Conservation (phyloP, 2,797 vertebrate species). For the Pseudotriccus pelzelni region DNA sequence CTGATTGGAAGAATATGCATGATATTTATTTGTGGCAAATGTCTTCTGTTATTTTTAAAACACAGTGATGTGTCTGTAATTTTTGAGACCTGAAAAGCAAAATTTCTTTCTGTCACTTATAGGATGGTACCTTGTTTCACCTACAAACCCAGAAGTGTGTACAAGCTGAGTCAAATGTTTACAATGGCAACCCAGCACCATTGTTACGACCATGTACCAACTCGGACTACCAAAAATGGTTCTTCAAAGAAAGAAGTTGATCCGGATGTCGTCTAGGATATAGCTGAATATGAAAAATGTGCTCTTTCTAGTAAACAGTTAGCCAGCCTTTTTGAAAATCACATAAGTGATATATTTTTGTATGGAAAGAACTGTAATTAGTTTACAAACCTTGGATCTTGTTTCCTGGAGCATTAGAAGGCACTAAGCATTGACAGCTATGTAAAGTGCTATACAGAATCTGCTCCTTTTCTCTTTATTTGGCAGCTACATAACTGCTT, state of each 20-base stretch:
- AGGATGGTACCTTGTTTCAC: slow-evolving; percentile 90
- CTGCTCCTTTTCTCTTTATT: slow-evolving; percentile 10
- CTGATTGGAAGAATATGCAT: background rate
- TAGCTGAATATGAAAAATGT: background rate
- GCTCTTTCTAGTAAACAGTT: background rate
- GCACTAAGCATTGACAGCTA: slow-evolving; percentile 23
- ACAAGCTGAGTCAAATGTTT: slow-evolving; percentile 77
- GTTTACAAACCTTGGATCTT: slow-evolving; percentile 17
- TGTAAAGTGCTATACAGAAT: background rate
- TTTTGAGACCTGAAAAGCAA: background rate
- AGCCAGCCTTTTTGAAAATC: slow-evolving; percentile 20
- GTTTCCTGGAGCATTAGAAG: slow-evolving; percentile 28
- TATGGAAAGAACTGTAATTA: slow-evolving; percentile 35
- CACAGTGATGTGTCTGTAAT: background rate
- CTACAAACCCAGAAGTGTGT: slow-evolving; percentile 86
- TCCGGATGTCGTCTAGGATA: background rate
- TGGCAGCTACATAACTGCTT: slow-evolving; percentile 58
- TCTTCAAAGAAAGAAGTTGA: slow-evolving; percentile 86
- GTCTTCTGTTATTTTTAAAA: background rate
- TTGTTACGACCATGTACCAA: slow-evolving; percentile 81
- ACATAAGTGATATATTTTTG: slow-evolving; percentile 17
- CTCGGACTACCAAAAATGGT: slow-evolving; percentile 87
- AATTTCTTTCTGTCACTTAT: slow-evolving; percentile 26
- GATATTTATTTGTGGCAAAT: background rate
- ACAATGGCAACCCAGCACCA: slow-evolving; percentile 80